Base-by-base conservation (phyloP, 1,140 invertebrate species). In the Branchinecta lindahli region DNA sequence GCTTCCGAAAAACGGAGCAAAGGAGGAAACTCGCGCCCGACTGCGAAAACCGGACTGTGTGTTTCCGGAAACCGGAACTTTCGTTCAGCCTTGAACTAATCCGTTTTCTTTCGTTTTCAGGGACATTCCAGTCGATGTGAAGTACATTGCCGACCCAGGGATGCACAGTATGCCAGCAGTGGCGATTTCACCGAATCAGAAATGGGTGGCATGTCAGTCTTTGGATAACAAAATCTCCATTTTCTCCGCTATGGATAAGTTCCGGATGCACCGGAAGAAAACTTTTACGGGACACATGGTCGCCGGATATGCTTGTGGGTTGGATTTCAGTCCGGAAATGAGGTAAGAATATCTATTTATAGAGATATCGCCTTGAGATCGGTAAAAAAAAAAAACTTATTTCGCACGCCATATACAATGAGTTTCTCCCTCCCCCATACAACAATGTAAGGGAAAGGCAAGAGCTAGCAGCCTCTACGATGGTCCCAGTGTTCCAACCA, bases 151-250 rank as follows among this genome's bases (percentile, higher is more conserved):
- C n/a, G 96, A 99, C 82, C 96, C 96, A 4, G 89, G 91, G 3
- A 97, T 99, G 93, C 96, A 99, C 81, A 98, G 95, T 7, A 97
- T 99, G 88, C 97, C 97, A 0, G 88, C 94, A 2, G 94, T 98
- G 0, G 93, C 93, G 0, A 82, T 89, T 15, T 89, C 94, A 0
- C 95, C 94, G 3, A 99, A 98, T 83, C 90, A 92, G 76, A 99
- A 99, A 81, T 99, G 96, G 96, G 82, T 99, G 65, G 95, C 96
- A 0, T 99, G 96, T 79, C 97, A 99, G 79, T 94, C 91, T 71
- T 95, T 99, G 91, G 96, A 99, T 81, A 99, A 99, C 78, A 98
- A 98, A 82, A 92, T 99, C 65, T 88, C 95, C 10, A 96, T 99
- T 70, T 99, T 99, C 79, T 96, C 95, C 33, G 94, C 96, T 0